Evolutionary conservation across 2,113 vertebrate genomes (phyloP), one percentile per base, ranked within the genome.

Genomic region (Brachyhypopomus gauderio): DNA sequence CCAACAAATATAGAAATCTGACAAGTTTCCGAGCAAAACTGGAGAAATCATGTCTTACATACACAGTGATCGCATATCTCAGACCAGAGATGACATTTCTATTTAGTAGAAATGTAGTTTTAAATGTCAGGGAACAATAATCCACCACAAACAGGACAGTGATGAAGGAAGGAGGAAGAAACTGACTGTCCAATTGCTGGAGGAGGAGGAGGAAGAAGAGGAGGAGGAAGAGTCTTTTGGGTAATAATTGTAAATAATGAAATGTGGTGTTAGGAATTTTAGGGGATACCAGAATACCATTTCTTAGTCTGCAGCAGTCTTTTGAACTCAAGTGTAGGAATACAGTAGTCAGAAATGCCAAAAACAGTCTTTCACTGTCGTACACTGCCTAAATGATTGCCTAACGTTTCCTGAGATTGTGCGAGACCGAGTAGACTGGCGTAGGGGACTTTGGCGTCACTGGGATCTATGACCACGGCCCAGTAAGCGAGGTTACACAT

Each of bases 391-490:
- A 38, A 73, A 62, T 73, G 77, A 73, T 85, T 80, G 81, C 84
- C 77, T 71, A 58, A 75, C 75, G 76, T 89, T 95, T 94, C 94
- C 94, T 95, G 94, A 95, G 94, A 92, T 93, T 91, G 87, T 74
- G 63, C 79, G 52, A 74, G 76, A 81, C 72, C 34, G 25, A 27
- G 52, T 77, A 66, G 62, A 38, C 75, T 77, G 78, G 66, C 66
- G 78, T 36, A 75, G 62, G 76, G 80, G 66, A 77, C 94, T 95
- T 95, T 95, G 94, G 94, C 94, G 93, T 92, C 84, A 90, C 84
- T 89, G 91, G 85, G 82, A 89, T 88, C 85, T 79, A 71, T 25
- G 27, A 36, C 36, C 36, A 81, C 86, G 81, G 30, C 76, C 60
- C 62, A 58, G 55, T n/a, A 78, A 70, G 11, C n/a, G 20, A 22